phyloP scores from a whole-genome alignment of 1,140 invertebrate genomes.

The Drosophila arawakana region DNA sequence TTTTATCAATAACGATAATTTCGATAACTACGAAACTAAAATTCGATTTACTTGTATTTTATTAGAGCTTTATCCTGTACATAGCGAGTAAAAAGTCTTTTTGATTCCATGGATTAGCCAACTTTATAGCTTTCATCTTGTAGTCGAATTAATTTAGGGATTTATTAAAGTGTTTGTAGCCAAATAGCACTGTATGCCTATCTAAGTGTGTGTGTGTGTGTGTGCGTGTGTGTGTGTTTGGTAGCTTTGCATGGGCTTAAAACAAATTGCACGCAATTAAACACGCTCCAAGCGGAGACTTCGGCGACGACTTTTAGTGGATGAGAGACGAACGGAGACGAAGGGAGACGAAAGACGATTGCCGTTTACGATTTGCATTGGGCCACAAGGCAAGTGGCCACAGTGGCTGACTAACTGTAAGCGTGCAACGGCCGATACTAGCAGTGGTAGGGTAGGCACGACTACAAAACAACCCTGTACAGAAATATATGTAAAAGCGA shows the following conservation, averaged over 20 bases:
- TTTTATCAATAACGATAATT: too few relatives aligned
- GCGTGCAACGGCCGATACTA: background rate
- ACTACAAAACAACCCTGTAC: too few relatives aligned
- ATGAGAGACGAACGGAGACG: background rate
- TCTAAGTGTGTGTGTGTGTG: background rate
- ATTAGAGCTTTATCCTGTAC: too few relatives aligned
- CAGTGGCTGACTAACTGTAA: slow-evolving; percentile 32
- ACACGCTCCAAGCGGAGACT: slow-evolving; percentile 63
- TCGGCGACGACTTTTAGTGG: slow-evolving; percentile 7
- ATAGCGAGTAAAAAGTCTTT: too few relatives aligned
- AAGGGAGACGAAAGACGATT: slow-evolving; percentile 3
- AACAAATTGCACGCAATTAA: slow-evolving; percentile 82
- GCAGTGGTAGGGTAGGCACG: too few relatives aligned
- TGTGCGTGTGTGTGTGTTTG: slow-evolving; percentile 14
- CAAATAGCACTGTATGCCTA: slow-evolving; percentile 1
- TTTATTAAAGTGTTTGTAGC: background rate
- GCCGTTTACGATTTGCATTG: slow-evolving; percentile 65
- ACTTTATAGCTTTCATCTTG: too few relatives aligned
- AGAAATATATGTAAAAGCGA: too few relatives aligned
- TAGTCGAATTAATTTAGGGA: background rate
- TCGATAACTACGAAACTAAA: too few relatives aligned
- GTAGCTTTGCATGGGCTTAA: slow-evolving; percentile 68
- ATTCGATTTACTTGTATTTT: too few relatives aligned
- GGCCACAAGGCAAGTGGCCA: slow-evolving; percentile 34
- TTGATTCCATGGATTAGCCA: too few relatives aligned